Percentiles rank a stretch among this genome's conserved stretches.
These are phyloP conservation scores for Odontocolon sp. DNA, from an alignment of 2,888 invertebrate species.

Conservation along the genomic window DNA sequence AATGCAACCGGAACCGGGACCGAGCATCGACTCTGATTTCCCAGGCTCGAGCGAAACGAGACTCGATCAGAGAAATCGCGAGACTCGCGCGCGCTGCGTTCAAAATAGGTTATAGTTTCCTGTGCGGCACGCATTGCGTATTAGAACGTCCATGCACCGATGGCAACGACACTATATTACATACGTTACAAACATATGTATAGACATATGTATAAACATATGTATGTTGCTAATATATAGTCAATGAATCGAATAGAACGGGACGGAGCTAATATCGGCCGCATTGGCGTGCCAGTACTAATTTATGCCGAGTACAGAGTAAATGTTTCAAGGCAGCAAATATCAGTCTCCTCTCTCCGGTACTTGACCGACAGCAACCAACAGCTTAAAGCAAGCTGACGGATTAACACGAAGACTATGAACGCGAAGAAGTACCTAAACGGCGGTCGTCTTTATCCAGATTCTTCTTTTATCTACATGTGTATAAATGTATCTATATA, in stretches of 20 bases:
- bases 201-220: neutral
- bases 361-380: neutral
- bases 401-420: neutral
- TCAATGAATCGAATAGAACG: neutral
- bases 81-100: constrained; percentile 4
- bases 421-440: neutral
- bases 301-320: constrained; percentile 42
- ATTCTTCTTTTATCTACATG: too few relatives aligned
- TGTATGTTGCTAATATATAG: neutral
- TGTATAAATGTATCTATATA: too few relatives aligned
- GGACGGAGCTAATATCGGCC: constrained; percentile 12
- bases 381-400: neutral
- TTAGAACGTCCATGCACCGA: constrained; percentile 24
- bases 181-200: neutral
- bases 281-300: constrained; percentile 26
- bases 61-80: constrained; percentile 44
- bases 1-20: too few relatives aligned
- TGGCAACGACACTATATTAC: neutral
- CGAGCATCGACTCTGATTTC: neutral
- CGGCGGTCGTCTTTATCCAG: neutral
- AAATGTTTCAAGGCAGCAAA: constrained; percentile 37
- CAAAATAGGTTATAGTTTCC: constrained; percentile 44
- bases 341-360: neutral
- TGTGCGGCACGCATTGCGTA: constrained; percentile 23
- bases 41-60: neutral